These are phyloP conservation scores for Cisticola juncidis DNA, from an alignment of 2,113 vertebrate species.

Conservation along the genomic window DNA sequence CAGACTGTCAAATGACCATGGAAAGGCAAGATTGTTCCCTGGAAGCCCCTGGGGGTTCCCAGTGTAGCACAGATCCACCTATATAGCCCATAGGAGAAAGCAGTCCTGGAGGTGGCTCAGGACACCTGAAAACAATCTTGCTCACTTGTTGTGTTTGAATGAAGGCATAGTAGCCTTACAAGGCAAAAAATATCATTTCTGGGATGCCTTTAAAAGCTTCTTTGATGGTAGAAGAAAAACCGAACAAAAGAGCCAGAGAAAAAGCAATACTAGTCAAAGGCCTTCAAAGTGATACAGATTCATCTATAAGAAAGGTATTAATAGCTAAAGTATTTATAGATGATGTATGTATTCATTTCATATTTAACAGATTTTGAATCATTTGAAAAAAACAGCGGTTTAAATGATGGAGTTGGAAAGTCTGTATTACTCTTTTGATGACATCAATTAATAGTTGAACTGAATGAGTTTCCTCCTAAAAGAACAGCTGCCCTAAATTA, in stretches of 20 bases:
- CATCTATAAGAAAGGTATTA: background rate
- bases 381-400: background rate
- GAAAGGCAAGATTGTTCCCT: background rate
- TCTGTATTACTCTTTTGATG: background rate
- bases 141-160: background rate
- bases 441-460: background rate
- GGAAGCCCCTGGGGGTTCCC: rapidly evolving
- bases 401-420: background rate
- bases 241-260: background rate
- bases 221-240: background rate
- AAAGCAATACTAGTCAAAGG: background rate
- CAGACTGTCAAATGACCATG: background rate
- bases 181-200: background rate
- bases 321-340: background rate
- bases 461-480: background rate
- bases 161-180: background rate
- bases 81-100: background rate
- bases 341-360: background rate
- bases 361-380: background rate
- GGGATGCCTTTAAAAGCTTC: background rate
- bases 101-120: background rate
- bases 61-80: background rate
- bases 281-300: background rate
- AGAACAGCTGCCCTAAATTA: background rate
- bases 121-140: background rate